Evolutionary conservation across 2,888 invertebrate genomes (phyloP).

Genomic region (Dusona sp.): DNA sequence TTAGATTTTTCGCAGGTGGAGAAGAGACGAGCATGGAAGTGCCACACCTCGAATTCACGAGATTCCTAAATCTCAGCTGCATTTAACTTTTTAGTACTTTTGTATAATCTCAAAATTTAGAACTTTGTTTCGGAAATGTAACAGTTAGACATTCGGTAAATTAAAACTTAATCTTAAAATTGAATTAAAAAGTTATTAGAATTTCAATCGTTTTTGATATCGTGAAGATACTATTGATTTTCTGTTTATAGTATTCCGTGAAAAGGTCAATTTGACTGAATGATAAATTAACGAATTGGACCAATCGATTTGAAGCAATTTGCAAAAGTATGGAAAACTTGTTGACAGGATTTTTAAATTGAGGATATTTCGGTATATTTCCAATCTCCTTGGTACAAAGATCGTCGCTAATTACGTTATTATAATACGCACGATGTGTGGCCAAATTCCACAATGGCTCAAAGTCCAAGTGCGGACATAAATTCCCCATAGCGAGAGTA

Average conservation of each 20-base stretch:
- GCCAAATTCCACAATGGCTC: constrained; percentile 37
- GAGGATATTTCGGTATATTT: constrained; percentile 13
- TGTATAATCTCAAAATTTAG: background rate
- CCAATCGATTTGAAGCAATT: background rate
- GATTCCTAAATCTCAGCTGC: constrained; percentile 76
- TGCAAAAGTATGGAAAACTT: background rate
- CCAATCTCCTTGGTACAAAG: constrained; percentile 18
- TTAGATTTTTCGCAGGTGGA: constrained; percentile 59
- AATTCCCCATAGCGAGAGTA: constrained; percentile 38
- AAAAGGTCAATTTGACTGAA: background rate
- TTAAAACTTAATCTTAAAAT: too few relatives aligned
- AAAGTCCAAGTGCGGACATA: constrained; percentile 33
- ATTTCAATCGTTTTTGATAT: too few relatives aligned
- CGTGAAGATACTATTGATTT: too few relatives aligned
- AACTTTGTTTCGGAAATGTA: background rate
- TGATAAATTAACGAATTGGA: too few relatives aligned
- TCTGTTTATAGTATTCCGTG: too few relatives aligned
- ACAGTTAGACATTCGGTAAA: background rate
- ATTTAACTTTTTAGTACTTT: constrained; percentile 60
- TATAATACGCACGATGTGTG: constrained; percentile 9
- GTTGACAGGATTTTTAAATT: background rate
- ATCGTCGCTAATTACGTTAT: constrained; percentile 31
- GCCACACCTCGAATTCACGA: constrained; percentile 83
- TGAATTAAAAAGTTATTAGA: too few relatives aligned
- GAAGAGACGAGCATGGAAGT: constrained; percentile 59